A percentile compares a stretch with the other conserved stretches of the same genome.
Evolutionary conservation across 2,888 invertebrate genomes (phyloP).

Genomic region (Drosophila anceps): DNA sequence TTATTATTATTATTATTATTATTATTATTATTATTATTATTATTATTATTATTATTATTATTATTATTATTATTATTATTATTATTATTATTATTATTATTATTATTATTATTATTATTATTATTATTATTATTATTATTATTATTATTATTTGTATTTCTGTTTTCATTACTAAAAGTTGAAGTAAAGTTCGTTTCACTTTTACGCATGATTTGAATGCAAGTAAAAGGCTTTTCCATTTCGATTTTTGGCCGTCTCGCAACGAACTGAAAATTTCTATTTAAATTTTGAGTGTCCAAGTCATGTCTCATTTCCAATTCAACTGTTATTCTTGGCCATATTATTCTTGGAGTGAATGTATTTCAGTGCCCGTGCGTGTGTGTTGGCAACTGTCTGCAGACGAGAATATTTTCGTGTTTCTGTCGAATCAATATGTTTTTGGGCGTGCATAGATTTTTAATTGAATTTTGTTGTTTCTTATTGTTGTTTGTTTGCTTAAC

Average conservation of each 20-base stretch:
- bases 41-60: neutral
- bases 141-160: neutral
- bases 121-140: neutral
- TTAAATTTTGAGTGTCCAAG: slow-evolving; percentile 41
- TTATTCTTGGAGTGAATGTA: slow-evolving; percentile 19
- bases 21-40: neutral
- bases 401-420: slow-evolving; percentile 44
- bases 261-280: slow-evolving; percentile 4
- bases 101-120: neutral
- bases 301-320: slow-evolving; percentile 45
- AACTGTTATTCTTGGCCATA: slow-evolving; percentile 24
- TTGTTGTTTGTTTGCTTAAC: slow-evolving; percentile 9
- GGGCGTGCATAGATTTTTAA: slow-evolving; percentile 76
- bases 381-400: slow-evolving; percentile 41
- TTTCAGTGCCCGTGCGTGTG: slow-evolving; percentile 15
- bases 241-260: neutral
- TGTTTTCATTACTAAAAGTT: neutral
- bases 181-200: neutral
- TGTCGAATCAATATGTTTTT: slow-evolving; percentile 51
- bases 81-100: neutral
- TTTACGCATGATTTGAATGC: neutral
- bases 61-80: neutral
- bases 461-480: slow-evolving; percentile 65
- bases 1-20: neutral
- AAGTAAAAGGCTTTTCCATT: neutral